Percentiles rank a stretch among this genome's conserved stretches.
Conservation (phyloP, 2,113 vertebrate genomes). For the Sturnus vulgaris region DNA sequence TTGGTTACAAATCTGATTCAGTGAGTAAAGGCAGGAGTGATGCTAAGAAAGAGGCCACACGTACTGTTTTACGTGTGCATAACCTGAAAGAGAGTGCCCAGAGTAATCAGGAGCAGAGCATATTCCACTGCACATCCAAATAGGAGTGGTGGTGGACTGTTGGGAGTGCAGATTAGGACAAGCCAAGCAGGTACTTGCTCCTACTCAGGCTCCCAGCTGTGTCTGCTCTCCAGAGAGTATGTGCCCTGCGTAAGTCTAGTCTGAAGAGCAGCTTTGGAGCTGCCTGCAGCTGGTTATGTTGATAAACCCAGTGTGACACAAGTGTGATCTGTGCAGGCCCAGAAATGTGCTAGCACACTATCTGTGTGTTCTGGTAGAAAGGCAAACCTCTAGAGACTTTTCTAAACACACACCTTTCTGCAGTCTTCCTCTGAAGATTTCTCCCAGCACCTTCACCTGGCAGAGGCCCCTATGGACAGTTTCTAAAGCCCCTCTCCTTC, state of each 20-base stretch:
- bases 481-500: neutral
- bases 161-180: neutral
- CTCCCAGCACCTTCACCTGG: neutral
- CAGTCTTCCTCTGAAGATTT: neutral
- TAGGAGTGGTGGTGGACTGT: neutral
- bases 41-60: neutral
- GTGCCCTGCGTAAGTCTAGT: neutral
- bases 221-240: neutral
- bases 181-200: neutral
- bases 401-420: neutral
- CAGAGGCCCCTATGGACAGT: neutral
- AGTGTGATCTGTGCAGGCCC: accelerated
- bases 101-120: neutral
- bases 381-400: neutral
- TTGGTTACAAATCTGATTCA: neutral
- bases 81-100: neutral
- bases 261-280: neutral
- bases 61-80: neutral
- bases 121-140: neutral
- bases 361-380: neutral
- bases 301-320: neutral
- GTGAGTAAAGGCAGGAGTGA: neutral
- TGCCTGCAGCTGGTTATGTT: neutral
- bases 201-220: neutral
- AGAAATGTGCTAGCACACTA: neutral